These are phyloP conservation scores for Nephotettix cincticeps DNA, from an alignment of 1,140 invertebrate genomes.

Conservation along the genomic window DNA sequence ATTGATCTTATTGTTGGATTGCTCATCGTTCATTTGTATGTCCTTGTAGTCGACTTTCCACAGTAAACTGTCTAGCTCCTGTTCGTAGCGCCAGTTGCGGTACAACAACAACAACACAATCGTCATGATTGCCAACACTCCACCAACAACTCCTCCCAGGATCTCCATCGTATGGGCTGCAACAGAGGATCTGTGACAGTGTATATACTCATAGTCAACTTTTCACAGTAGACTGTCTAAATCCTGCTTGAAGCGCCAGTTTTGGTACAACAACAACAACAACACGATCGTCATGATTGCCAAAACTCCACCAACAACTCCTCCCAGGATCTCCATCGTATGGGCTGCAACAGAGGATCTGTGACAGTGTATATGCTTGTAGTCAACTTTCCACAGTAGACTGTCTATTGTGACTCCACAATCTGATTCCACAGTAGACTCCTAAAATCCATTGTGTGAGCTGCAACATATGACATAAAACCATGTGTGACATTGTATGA, in stretches of 20 bases:
- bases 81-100: slow-evolving; percentile 92
- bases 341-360: slow-evolving; percentile 60
- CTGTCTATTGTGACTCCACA: too few relatives aligned
- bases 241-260: slow-evolving; percentile 94
- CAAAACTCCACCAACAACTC: slow-evolving; percentile 72
- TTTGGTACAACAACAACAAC: slow-evolving; percentile 70
- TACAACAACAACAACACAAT: slow-evolving; percentile 71
- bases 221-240: slow-evolving; percentile 94
- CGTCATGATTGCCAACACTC: slow-evolving; percentile 65
- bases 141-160: slow-evolving; percentile 73
- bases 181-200: slow-evolving; percentile 32
- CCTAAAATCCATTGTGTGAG: slow-evolving; percentile 96
- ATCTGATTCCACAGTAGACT: too few relatives aligned
- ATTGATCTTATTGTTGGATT: background rate
- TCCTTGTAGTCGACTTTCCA: slow-evolving; percentile 97
- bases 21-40: slow-evolving; percentile 63
- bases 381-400: slow-evolving; percentile 91
- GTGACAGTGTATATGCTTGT: background rate
- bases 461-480: slow-evolving; percentile 82
- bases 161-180: slow-evolving; percentile 81
- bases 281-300: slow-evolving; percentile 67
- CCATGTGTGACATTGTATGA: too few relatives aligned
- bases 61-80: slow-evolving; percentile 88
- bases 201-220: slow-evolving; percentile 56
- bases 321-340: slow-evolving; percentile 76